Evolutionary conservation across 2,797 vertebrate species (phyloP), one percentile per base, ranked within the genome.

Genomic region (Pseudomugil tenellus): DNA sequence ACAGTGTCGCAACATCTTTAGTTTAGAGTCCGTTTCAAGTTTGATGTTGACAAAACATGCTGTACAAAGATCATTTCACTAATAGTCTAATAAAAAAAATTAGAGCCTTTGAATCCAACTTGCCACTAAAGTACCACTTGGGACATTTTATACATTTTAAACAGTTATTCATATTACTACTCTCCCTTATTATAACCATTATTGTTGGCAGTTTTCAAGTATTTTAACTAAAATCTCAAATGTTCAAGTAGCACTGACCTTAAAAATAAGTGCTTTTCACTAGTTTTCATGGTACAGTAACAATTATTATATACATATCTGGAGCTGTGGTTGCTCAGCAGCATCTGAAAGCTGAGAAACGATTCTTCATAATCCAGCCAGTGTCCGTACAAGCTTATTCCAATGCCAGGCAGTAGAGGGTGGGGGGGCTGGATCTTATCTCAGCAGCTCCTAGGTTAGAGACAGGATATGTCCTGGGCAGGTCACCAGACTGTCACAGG

Each of bases 91-190:
- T 19, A 29, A 34, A 72, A 74, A 74, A 76, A 68, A 58, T 75
- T 51, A 13, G 23, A 25, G 11, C 10, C 21, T 13, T 49, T 53
- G 46, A 46, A 59, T 77, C 64, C 58, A 84, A 74, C 46, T 63
- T 57, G n/a, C 32, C 35, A 70, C 4, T 37, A 28, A 13, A 63
- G 41, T 2, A 1, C 3, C 56, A 66, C 56, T 23, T 58, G 54
- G 19, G 13, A 43, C 52, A 54, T 26, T 49, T 39, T 25, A 11
- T n/a, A 31, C 21, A 4, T 49, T 63, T 66, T 19, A 16, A 13
- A 41, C 17, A 16, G 3, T 4, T 41, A 41, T 41, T 46, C 55
- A 64, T 49, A 77, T 58, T 75, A 79, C 63, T 61, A 65, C 23
- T 25, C 23, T 26, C 23, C 2, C 12, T 25, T 51, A 5, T 26